Base-by-base conservation (phyloP, 2,888 invertebrate species). In the Tenodera sinensis region DNA sequence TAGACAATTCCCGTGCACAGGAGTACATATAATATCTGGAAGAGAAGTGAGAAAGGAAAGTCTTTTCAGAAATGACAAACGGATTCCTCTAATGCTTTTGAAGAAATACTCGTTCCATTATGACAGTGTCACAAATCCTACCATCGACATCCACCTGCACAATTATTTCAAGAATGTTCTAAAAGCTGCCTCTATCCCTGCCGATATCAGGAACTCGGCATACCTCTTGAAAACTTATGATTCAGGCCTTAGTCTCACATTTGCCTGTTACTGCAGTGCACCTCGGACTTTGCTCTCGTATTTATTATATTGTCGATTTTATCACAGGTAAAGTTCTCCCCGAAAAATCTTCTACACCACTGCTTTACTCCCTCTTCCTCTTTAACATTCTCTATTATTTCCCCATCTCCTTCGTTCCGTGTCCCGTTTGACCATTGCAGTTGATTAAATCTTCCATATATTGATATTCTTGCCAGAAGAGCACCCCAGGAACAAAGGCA, bases 11-110 rank as follows among this genome's bases (percentile, higher is more conserved):
- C 47, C 8, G 8, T 9, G 8, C 47, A 7, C 7, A 47, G 2
- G 2, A 47, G 89, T 93, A 94, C 90, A 83, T 15, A 83, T 28
- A 28, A 28, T 15, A 83, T 28, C 20, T 83, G 28, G 20, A 83
- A 83, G 8, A 14, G 4, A 3, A 3, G 3, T 47, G 83, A 8
- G 83, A 83, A 83, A 83, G 2, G 28, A 83, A 15, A 83, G 4
- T 83, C 9, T 83, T 15, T 83, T 83, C 28, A 15, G 8, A 8
- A 83, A 28, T 28, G 83, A 3, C 83, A 83, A 83, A 27, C 30
- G 2, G 83, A 7, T 83, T 47, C 47, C 83, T 27, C 12, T 6
- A 83, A 83, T 83, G 7, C 28, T 83, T 28, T n/a, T n/a, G n/a
- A n/a, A n/a, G n/a, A n/a, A n/a, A n/a, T n/a, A n/a, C n/a, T n/a